phyloP scores from a whole-genome alignment of 1,140 invertebrate genomes.

The Nymphalis io region DNA sequence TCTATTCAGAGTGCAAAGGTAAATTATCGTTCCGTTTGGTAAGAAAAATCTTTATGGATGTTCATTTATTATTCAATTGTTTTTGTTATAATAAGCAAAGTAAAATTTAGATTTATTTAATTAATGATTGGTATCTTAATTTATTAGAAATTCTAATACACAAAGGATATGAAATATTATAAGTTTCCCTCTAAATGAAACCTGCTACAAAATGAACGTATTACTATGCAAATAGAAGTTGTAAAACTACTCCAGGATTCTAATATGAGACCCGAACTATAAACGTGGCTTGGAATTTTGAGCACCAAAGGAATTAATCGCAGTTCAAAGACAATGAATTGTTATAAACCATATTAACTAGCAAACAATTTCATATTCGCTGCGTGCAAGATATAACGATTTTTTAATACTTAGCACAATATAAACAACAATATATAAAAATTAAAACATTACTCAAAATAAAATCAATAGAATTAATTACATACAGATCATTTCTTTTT shows the following conservation, averaged over 20 bases:
- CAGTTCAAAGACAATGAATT: constrained; percentile 22
- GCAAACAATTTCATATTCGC: neutral
- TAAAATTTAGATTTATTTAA: too few species aligned
- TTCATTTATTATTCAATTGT: too few species aligned
- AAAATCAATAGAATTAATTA: too few species aligned
- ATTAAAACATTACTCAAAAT: too few species aligned
- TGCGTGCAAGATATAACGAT: neutral
- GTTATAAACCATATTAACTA: neutral
- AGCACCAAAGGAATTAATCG: constrained; percentile 15
- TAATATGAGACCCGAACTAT: neutral
- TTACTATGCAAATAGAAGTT: constrained; percentile 31
- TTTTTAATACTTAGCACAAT: too few species aligned
- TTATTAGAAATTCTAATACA: neutral
- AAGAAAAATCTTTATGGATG: too few species aligned
- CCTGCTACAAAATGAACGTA: constrained; percentile 19
- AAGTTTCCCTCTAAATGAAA: constrained; percentile 7
- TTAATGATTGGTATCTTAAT: too few species aligned
- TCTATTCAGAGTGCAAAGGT: too few species aligned
- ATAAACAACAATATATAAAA: too few species aligned
- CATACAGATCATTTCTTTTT: too few species aligned
- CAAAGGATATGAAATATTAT: neutral
- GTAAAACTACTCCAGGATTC: constrained; percentile 14
- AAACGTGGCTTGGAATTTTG: constrained; percentile 19
- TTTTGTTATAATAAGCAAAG: too few species aligned
- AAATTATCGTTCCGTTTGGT: too few species aligned